phyloP scores from a whole-genome alignment of 2,888 invertebrate genomes.

The Melangyna quadrimaculata region DNA sequence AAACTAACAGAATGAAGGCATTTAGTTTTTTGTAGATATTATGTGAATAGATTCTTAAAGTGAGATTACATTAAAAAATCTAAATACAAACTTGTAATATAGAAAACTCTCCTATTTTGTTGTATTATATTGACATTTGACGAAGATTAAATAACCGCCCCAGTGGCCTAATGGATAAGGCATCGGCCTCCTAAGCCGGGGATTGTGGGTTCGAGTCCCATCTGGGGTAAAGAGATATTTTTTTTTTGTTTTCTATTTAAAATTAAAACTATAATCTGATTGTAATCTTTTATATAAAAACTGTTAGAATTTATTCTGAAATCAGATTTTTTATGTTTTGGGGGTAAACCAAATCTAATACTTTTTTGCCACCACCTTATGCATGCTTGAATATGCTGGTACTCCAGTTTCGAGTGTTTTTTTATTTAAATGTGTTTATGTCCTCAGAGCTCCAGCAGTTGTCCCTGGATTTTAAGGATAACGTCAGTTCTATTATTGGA shows the following conservation, averaged over 20 bases:
- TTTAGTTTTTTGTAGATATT: not conserved
- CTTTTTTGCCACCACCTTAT: no score
- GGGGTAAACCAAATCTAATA: no score
- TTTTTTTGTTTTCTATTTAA: constrained; percentile 26
- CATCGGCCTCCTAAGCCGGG: constrained; percentile 93
- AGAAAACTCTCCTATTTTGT: not conserved
- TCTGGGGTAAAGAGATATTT: constrained; percentile 85
- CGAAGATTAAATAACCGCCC: constrained; percentile 81
- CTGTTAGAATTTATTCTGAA: no score
- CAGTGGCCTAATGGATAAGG: constrained; percentile 93
- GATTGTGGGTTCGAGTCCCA: constrained; percentile 93
- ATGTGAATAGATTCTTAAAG: not conserved
- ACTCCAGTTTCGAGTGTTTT: no score
- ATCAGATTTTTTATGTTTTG: no score
- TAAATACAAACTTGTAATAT: not conserved
- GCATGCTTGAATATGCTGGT: no score
- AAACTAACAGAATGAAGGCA: not conserved
- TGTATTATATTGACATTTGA: constrained; percentile 28
- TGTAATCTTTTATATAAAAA: no score
- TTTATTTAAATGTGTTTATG: no score
- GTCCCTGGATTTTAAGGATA: no score
- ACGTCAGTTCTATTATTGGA: no score
- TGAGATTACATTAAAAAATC: not conserved
- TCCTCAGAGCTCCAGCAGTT: no score
- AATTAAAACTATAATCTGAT: not conserved